Conservation (phyloP, 2,888 invertebrate species). For the Deilephila elpenor region DNA sequence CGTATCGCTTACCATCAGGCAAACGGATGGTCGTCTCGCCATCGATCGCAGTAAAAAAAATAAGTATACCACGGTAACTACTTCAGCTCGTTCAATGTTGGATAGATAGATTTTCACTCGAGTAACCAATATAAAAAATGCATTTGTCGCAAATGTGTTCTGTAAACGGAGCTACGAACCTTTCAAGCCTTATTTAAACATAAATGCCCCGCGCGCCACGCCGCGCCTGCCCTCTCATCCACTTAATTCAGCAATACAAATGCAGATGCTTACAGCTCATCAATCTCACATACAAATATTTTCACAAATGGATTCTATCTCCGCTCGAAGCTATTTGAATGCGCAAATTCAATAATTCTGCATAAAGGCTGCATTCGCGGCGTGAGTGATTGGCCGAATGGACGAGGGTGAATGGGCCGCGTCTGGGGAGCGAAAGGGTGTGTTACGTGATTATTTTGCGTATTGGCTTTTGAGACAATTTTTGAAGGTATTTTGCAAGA, state of each 20-base stretch:
- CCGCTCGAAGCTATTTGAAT: slow-evolving; percentile 57
- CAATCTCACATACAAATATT: slow-evolving; percentile 54
- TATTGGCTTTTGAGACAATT: slow-evolving; percentile 59
- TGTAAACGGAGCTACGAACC: background rate
- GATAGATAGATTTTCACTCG: too few relatives aligned
- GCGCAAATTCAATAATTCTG: slow-evolving; percentile 74
- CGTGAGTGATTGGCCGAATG: slow-evolving; percentile 70
- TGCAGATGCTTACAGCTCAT: slow-evolving; percentile 5
- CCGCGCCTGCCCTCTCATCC: background rate
- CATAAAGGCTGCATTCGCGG: slow-evolving; percentile 71
- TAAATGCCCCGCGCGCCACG: background rate
- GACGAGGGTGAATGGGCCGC: slow-evolving; percentile 62
- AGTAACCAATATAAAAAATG: too few relatives aligned
- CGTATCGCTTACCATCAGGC: too few relatives aligned
- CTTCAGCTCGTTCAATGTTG: too few relatives aligned
- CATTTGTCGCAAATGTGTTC: too few relatives aligned
- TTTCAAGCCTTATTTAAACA: background rate
- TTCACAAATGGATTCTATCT: slow-evolving; percentile 64
- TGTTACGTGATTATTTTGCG: slow-evolving; percentile 65
- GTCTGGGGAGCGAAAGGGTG: slow-evolving; percentile 38
- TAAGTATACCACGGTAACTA: too few relatives aligned
- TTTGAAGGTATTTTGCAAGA: slow-evolving; percentile 40
- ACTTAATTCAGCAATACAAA: background rate
- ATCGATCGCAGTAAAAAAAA: too few relatives aligned
- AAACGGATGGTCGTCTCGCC: too few relatives aligned